Base-by-base conservation (phyloP, 2,888 invertebrate species). In the Pyrochroa serraticornis region DNA sequence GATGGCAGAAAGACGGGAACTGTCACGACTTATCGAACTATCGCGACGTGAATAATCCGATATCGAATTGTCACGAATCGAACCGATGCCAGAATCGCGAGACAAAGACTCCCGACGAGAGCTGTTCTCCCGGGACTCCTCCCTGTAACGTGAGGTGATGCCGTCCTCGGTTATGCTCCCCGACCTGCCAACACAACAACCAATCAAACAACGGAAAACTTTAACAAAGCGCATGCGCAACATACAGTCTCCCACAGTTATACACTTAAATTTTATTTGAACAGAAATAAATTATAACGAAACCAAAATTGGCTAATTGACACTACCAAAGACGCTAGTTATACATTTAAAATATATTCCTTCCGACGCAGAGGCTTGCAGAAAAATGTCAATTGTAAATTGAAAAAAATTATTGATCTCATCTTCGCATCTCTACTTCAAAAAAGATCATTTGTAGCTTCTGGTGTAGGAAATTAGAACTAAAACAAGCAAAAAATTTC, bases 11-110 rank as follows among this genome's bases (percentile, higher is more conserved):
- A 68, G 58, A 55, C 69, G 66, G 38, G 66, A 70, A 48, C 58
- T 49, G n/a, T 52, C 58, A 58, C 62, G 69, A 31, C 71, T 64
- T 6, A 74, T 54, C 1, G 77, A 78, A 83, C 83, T 48, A 82
- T 86, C 84, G 82, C 87, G 46, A 81, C 70, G 83, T 73, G 31
- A 66, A 80, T 81, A 71, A 82, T 81, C 72, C 78, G 80, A 54
- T 22, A 73, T 63, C 3, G 75, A 75, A 57, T 71, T 73, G 48
- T 75, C 75, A 12, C 76, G 66, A 38, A 75, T 73, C 14, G 78
- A 78, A 62, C 75, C 69, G 49, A 77, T 76, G 13, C 76, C 75
- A 10, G 71, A 72, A 57, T 76, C 75, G 10, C 75, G 64, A 1
- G 73, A 71, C 6, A 71, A 54, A 9, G 77, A 77, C 39, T 77